These are phyloP conservation scores for Mastomys natalensis DNA, from an alignment of 2,113 vertebrate genomes.

Conservation along the genomic window DNA sequence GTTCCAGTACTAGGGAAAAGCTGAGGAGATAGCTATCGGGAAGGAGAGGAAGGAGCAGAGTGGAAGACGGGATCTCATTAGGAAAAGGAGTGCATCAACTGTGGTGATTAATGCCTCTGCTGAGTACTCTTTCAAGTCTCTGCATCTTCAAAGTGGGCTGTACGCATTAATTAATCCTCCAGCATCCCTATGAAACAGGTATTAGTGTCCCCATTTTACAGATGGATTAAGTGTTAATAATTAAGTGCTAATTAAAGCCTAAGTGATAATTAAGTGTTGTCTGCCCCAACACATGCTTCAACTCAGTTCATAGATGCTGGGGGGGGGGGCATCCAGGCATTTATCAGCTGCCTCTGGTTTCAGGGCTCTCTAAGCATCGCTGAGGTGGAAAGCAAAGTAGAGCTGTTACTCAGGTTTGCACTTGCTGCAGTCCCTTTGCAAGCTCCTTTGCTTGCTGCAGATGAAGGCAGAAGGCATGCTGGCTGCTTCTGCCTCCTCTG, in stretches of 20 bases:
- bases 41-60: conserved; percentile 54
- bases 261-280: conserved; percentile 79
- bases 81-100: not conserved
- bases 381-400: not conserved
- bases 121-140: conserved; percentile 47
- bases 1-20: conserved; percentile 79
- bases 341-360: conserved; percentile 48
- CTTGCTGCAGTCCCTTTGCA: not conserved
- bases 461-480: not conserved
- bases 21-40: not conserved
- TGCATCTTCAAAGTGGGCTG: conserved; percentile 65
- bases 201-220: conserved; percentile 83
- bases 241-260: conserved; percentile 78
- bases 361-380: conserved; percentile 1
- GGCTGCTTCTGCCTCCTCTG: not conserved
- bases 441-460: not conserved
- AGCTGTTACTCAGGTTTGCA: not conserved
- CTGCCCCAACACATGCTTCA: conserved; percentile 61
- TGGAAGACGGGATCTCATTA: conserved; percentile 38
- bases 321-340: not conserved
- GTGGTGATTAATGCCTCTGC: not conserved
- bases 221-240: conserved; percentile 83
- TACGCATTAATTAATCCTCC: conserved; percentile 76
- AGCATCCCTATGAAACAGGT: conserved; percentile 66
- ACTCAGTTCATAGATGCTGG: conserved; percentile 58